phyloP scores from a whole-genome alignment of 2,888 invertebrate species.

The Galeopsomyia nigrocyanea region DNA sequence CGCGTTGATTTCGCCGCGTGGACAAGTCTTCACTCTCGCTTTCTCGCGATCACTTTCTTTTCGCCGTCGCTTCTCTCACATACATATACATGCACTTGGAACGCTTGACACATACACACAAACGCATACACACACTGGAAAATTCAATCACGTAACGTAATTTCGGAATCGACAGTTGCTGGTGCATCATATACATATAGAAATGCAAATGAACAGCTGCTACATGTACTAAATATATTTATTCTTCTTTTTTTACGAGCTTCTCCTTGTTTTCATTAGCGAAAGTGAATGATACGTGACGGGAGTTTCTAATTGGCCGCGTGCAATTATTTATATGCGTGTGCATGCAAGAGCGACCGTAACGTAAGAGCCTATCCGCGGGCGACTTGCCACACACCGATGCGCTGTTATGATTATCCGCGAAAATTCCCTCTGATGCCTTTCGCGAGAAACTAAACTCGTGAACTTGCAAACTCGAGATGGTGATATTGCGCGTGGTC shows the following conservation, averaged over 20 bases:
- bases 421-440: too few species aligned
- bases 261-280: constrained; percentile 63
- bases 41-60: constrained; percentile 39
- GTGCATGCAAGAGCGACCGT: background rate
- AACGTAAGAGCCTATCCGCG: constrained; percentile 15
- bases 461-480: too few species aligned
- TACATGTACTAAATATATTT: too few species aligned
- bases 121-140: constrained; percentile 8
- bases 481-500: too few species aligned
- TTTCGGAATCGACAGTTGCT: background rate
- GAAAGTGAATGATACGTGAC: constrained; percentile 66
- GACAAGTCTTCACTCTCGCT: constrained; percentile 42
- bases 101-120: background rate
- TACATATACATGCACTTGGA: background rate
- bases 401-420: background rate
- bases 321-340: constrained; percentile 18
- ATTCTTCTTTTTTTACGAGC: constrained; percentile 10
- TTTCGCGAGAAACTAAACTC: too few species aligned
- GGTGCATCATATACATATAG: background rate
- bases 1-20: constrained; percentile 23
- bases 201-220: too few species aligned
- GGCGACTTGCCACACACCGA: constrained; percentile 3
- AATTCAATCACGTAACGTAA: constrained; percentile 21
- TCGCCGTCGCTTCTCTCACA: too few species aligned
- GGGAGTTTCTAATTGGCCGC: constrained; percentile 58